A percentile compares a stretch with the other conserved stretches of the same genome.
Conservation (phyloP, 2,888 invertebrate genomes). For the Villa cingulata region DNA sequence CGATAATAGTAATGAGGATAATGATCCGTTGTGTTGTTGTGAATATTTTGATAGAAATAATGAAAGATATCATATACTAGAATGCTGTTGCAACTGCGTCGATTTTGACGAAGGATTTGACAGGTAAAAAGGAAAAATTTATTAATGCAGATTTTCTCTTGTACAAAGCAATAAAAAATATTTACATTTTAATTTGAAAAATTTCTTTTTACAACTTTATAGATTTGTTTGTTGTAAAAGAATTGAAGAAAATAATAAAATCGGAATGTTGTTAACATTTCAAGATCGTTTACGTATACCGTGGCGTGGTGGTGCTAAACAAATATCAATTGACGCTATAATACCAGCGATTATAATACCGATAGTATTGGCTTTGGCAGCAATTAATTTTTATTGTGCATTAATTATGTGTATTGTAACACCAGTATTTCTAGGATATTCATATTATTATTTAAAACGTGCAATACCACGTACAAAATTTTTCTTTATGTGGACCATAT, state of each 20-base stretch:
- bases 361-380: constrained; percentile 36
- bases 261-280: constrained; percentile 36
- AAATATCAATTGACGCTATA: constrained; percentile 39
- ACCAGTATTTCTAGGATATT: constrained; percentile 23
- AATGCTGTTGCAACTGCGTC: constrained; percentile 45
- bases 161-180: no score
- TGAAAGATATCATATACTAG: constrained; percentile 41
- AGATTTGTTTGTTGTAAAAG: constrained; percentile 26
- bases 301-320: constrained; percentile 45
- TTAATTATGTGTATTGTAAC: constrained; percentile 26
- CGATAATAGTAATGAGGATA: constrained; percentile 12
- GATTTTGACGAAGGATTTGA: constrained; percentile 44
- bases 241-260: constrained; percentile 22
- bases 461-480: constrained; percentile 47
- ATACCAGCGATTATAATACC: constrained; percentile 40
- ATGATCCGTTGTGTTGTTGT: constrained; percentile 41
- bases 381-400: constrained; percentile 35
- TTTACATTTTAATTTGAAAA: not conserved
- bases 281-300: constrained; percentile 44
- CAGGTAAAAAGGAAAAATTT: constrained; percentile 29
- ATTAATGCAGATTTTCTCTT: not conserved
- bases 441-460: constrained; percentile 22
- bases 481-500: constrained; percentile 60
- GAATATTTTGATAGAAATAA: constrained; percentile 42
- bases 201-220: constrained; percentile 11